Evolutionary conservation across 2,113 vertebrate genomes (phyloP).

Genomic region (Empidonax alnorum): DNA sequence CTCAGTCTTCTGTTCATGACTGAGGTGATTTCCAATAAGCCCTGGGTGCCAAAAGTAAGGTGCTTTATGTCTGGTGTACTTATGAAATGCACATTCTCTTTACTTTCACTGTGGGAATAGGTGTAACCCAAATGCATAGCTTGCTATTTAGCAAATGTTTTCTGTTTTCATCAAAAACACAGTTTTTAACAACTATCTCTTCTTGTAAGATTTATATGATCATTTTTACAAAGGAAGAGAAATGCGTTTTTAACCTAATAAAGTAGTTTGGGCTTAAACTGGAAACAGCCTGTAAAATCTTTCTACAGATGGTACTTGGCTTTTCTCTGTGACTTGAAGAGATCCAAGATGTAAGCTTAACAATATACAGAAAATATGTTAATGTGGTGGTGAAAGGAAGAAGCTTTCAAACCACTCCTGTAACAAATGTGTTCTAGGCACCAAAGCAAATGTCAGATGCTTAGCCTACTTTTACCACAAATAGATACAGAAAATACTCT

Average conservation of each 20-base stretch:
- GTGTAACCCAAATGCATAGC: background rate
- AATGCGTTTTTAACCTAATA: slow-evolving; percentile 17
- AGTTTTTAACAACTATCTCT: background rate
- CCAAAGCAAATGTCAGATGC: background rate
- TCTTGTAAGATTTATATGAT: background rate
- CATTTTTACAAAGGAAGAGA: background rate
- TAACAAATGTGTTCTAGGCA: background rate
- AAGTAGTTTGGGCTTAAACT: background rate
- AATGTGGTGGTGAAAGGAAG: background rate
- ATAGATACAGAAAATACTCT: background rate
- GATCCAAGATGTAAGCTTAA: background rate
- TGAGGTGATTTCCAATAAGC: background rate
- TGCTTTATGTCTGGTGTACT: background rate
- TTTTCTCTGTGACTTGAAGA: background rate
- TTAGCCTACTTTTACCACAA: background rate
- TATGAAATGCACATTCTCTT: background rate
- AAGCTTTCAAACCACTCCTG: background rate
- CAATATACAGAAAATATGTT: background rate
- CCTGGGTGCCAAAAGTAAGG: background rate
- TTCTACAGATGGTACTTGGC: background rate
- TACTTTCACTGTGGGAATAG: background rate
- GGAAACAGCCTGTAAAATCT: background rate
- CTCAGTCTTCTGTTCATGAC: background rate
- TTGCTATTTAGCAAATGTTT: background rate
- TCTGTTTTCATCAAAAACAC: background rate